Evolutionary conservation across 2,113 vertebrate species (phyloP).

Genomic region (Pituophis catenifer): DNA sequence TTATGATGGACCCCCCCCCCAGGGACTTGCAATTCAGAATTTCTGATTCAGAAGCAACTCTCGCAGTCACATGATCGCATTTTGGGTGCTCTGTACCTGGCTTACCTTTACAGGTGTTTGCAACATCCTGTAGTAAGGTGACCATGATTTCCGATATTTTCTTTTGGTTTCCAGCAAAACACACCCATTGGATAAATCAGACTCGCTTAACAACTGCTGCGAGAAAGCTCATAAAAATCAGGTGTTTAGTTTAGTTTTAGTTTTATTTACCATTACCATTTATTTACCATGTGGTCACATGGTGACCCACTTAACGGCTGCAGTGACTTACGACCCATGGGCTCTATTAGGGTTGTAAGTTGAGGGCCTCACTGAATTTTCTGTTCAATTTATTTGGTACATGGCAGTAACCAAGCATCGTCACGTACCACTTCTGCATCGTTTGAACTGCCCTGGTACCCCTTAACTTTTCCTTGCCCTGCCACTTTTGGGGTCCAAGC

Average conservation of each 20-base stretch:
- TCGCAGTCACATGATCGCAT: fast-evolving
- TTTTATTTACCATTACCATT: too few relatives aligned
- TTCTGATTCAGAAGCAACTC: background rate
- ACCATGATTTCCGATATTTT: background rate
- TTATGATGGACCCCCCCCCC: background rate
- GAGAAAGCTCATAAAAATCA: background rate
- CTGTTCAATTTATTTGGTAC: background rate
- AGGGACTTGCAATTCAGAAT: background rate
- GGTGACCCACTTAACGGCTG: background rate
- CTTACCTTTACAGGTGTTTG: background rate
- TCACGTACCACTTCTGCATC: background rate
- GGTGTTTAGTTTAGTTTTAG: too few relatives aligned
- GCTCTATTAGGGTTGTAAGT: background rate
- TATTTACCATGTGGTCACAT: background rate
- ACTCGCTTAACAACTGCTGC: background rate
- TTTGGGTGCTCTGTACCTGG: background rate
- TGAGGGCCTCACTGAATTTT: background rate
- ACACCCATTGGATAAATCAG: background rate
- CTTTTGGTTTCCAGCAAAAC: background rate
- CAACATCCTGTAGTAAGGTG: background rate
- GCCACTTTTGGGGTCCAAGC: background rate
- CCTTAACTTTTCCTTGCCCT: background rate
- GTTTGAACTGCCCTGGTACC: background rate
- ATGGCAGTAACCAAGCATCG: background rate
- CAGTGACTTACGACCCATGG: background rate